phyloP scores from a whole-genome alignment of 1,140 invertebrate species.

The Drosophila suzukii region DNA sequence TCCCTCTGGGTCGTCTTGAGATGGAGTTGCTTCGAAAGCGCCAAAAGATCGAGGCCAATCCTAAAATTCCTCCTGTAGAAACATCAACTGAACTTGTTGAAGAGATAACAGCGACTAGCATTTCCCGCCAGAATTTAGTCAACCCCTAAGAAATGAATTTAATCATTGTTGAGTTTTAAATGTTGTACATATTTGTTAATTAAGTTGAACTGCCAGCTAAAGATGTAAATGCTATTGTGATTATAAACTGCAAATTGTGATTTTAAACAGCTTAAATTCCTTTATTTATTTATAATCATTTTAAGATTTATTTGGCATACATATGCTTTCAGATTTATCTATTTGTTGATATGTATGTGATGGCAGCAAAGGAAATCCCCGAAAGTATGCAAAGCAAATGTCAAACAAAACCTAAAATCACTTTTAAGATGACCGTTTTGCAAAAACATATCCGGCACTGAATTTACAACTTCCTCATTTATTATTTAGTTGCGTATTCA shows the following conservation, averaged over 20 bases:
- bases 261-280: not conserved
- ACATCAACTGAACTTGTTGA: not conserved
- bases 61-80: not conserved
- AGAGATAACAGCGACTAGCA: slow-evolving; percentile 18
- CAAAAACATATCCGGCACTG: not conserved
- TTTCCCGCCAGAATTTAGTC: slow-evolving; percentile 67
- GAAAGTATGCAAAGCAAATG: slow-evolving; percentile 1
- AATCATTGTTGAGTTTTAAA: not conserved
- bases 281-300: not conserved
- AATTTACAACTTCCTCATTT: not conserved
- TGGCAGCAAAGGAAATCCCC: not conserved
- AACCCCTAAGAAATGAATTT: slow-evolving; percentile 21
- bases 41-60: not conserved
- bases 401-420: too few relatives aligned
- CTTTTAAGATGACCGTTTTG: not conserved
- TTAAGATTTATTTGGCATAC: too few relatives aligned
- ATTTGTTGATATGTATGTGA: not conserved
- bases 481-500: not conserved
- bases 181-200: not conserved
- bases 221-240: not conserved
- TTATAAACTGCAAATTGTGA: not conserved
- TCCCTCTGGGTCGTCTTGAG: slow-evolving; percentile 58
- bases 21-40: slow-evolving; percentile 25
- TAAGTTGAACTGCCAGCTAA: not conserved
- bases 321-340: not conserved